Evolutionary conservation across 2,888 invertebrate genomes (phyloP), one percentile per base, ranked within the genome.

Genomic region (Thelaira solivaga): DNA sequence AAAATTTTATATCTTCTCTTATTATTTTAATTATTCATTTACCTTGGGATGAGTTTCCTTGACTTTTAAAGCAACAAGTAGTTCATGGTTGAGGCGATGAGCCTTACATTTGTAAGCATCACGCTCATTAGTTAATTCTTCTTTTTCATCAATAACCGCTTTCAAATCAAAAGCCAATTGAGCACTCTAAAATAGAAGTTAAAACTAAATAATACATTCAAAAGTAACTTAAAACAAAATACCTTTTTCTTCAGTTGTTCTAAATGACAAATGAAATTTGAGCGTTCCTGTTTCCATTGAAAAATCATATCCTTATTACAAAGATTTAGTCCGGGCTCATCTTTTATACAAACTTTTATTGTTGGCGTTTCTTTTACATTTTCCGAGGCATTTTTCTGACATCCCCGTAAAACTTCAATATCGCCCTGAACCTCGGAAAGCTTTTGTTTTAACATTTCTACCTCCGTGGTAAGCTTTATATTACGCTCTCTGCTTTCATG

Each of bases 101-200:
- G 94, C 94, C 90, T 96, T 96, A 82, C 92, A 93, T 85, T 95
- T 94, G 85, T 94, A 96, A 22, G 94, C 94, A 87, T 96, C 96
- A 75, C 95, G 90, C 86, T 96, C 95, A 4, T 92, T 93, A 16
- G 93, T 92, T 31, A 94, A 88, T 85, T 96, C 96, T 84, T 96
- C 95, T 85, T 96, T 96, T 86, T 96, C 96, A 87, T 96, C 96
- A 47, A 96, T 88, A 26, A 95, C 91, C 5, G 93, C 92, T 86
- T 95, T 92, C 31, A 96, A 90, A 88, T 96, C 96, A 49, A 92
- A 90, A 83, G 94, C 93, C 53, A 96, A 88, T 88, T 95, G 94
- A 81, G 91, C 91, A 86, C 92, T 94, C 93, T 94, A 85, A 43
- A 74, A 18, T 20, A 59, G 24, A 64, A 20, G 26, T 31, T 18